Evolutionary conservation across 2,797 vertebrate species (phyloP).

Genomic region (Chanos chanos): DNA sequence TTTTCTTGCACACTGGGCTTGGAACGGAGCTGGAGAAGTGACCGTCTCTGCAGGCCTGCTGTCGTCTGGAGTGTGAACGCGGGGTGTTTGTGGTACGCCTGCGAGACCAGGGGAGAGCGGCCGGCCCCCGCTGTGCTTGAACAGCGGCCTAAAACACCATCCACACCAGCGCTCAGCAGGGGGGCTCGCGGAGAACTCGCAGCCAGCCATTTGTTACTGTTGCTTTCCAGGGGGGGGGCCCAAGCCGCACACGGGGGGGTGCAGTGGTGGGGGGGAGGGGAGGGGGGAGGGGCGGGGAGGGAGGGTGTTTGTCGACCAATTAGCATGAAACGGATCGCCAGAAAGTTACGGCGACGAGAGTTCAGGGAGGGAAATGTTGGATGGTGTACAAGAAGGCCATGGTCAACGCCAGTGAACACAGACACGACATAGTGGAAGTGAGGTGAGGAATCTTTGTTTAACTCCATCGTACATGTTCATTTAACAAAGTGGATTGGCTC

Average conservation of each 20-base stretch:
- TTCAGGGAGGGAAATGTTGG: slow-evolving; percentile 65
- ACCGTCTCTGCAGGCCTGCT: slow-evolving; percentile 83
- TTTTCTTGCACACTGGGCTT: slow-evolving; percentile 80
- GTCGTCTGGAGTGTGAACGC: slow-evolving; percentile 80
- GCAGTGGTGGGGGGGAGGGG: slow-evolving; percentile 41
- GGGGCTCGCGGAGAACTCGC: slow-evolving; percentile 75
- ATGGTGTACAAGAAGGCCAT: too few species aligned
- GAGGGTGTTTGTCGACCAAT: slow-evolving; percentile 80
- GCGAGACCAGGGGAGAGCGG: slow-evolving; percentile 75
- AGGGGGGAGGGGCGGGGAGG: slow-evolving; percentile 36
- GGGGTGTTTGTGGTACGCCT: slow-evolving; percentile 60
- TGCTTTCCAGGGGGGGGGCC: slow-evolving; percentile 78
- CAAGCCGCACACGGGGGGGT: slow-evolving; percentile 51
- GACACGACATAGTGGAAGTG: too few species aligned
- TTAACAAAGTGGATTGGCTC: too few species aligned
- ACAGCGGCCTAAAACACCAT: slow-evolving; percentile 82
- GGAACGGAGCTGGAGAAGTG: slow-evolving; percentile 81
- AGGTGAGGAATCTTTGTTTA: too few species aligned
- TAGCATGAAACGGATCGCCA: slow-evolving; percentile 77
- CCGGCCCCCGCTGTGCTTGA: slow-evolving; percentile 80
- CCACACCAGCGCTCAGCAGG: slow-evolving; percentile 80
- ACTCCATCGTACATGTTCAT: too few species aligned
- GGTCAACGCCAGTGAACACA: too few species aligned
- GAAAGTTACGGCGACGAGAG: slow-evolving; percentile 72
- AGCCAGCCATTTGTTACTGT: slow-evolving; percentile 83